Evolutionary conservation across 2,113 vertebrate genomes (phyloP).

Genomic region (Barnardius zonarius): DNA sequence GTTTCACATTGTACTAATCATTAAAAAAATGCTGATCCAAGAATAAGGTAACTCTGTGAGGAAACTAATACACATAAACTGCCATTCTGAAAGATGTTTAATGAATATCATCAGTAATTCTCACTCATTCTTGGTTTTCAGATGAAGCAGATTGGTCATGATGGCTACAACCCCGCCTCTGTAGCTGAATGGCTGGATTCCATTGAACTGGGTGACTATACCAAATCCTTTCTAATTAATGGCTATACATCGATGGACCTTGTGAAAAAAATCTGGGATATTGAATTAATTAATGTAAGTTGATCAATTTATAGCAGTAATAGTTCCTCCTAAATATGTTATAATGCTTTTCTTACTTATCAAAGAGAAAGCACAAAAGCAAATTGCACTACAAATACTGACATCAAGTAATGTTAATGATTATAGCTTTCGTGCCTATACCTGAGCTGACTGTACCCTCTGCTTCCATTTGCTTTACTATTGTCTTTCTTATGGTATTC

Average conservation of each 20-base stretch:
- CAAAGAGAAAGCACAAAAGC: background rate
- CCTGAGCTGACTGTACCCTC: background rate
- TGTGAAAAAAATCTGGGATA: constrained; percentile 99
- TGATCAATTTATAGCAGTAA: constrained; percentile 17
- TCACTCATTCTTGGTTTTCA: constrained; percentile 65
- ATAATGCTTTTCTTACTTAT: background rate
- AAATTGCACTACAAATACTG: background rate
- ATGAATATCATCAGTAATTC: background rate
- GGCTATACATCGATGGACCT: constrained; percentile 98
- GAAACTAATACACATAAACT: background rate
- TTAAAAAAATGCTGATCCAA: background rate
- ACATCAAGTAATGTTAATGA: background rate
- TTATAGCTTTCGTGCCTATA: background rate
- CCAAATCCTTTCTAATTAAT: constrained; percentile 96
- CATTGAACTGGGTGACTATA: constrained; percentile 95
- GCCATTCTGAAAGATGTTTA: background rate
- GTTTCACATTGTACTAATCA: background rate
- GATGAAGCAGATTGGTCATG: constrained; percentile 91
- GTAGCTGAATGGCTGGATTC: constrained; percentile 98
- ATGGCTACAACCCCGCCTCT: constrained; percentile 93
- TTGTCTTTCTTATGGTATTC: constrained; percentile 14
- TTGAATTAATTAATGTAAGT: constrained; percentile 98
- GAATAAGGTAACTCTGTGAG: background rate
- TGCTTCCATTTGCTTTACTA: constrained; percentile 20
- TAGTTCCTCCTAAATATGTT: background rate